Percentiles rank a stretch among this genome's conserved stretches.
Conservation (phyloP, 2,113 vertebrate species). For the Lipophrys pholis region DNA sequence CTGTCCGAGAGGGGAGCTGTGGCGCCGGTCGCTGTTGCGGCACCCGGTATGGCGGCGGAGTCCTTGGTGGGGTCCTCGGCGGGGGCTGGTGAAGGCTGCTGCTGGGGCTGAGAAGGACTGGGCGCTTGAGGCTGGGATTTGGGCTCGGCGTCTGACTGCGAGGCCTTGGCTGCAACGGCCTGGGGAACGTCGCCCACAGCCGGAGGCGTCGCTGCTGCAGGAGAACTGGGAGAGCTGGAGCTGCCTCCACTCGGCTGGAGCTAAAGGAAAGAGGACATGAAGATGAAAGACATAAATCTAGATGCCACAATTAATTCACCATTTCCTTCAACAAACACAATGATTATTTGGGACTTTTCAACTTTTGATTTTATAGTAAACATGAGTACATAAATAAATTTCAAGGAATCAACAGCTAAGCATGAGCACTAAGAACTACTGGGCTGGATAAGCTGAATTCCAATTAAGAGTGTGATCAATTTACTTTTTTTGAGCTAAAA, state of each 20-base stretch:
- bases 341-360: no score
- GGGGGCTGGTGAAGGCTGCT: constrained; percentile 65
- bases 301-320: no score
- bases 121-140: constrained; percentile 63
- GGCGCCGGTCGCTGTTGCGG: constrained; percentile 12
- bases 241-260: constrained; percentile 75
- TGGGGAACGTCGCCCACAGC: constrained; percentile 47
- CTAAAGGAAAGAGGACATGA: constrained; percentile 46
- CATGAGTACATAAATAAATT: no score
- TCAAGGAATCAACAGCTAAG: no score
- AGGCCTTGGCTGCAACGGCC: constrained; percentile 39
- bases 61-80: constrained; percentile 71
- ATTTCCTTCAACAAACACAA: no score
- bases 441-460: no score
- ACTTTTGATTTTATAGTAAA: no score
- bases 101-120: constrained; percentile 62
- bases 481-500: no score
- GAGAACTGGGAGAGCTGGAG: constrained; percentile 68
- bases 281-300: no score
- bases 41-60: constrained; percentile 22
- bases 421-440: no score
- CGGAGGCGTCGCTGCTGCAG: constrained; percentile 61
- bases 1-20: constrained; percentile 64
- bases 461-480: no score
- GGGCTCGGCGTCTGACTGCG: constrained; percentile 59